Evolutionary conservation across 2,888 invertebrate genomes (phyloP), one percentile per base, ranked within the genome.

Genomic region (Phymatocera aterrima): DNA sequence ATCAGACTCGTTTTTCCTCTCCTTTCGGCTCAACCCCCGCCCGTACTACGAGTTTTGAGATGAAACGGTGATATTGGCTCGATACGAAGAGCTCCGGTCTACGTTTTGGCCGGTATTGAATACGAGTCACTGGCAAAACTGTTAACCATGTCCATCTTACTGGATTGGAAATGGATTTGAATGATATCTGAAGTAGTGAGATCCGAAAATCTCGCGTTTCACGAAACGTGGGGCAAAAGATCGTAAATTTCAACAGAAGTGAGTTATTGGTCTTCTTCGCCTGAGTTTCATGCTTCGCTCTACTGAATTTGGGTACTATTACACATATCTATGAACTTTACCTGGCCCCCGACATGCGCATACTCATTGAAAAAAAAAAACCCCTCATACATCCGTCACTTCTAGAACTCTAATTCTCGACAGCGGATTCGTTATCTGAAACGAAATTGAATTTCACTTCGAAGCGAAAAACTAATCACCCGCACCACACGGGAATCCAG

Each of bases 251-350:
- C 43, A 48, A 51, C 28, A 24, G 34, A 72, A 51, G 31, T 72
- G 72, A 72, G 34, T 72, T 72, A 72, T 72, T 72, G 31, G 72
- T 51, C 72, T 51, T 51, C 48, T 31, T 72, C 48, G 31, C 72
- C 31, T 72, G 72, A 72, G 72, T 51, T 72, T 72, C 31, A 34
- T 28, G 72, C 51, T 51, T 72, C 48, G 34, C 72, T 31, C 34
- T n/a, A 48, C 72, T 24, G 24, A 68, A 68, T 40, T 68, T 46
- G 21, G 24, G 43, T 68, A 68, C 46, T 24, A 15, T 34, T 68
- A 68, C 43, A 46, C 3, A 37, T n/a, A 64, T 37, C 21, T 31
- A n/a, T n/a, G n/a, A n/a, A n/a, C n/a, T n/a, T n/a, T n/a, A n/a
- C n/a, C n/a, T n/a, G n/a, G n/a, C n/a, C n/a, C n/a, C n/a, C n/a